Base-by-base conservation (phyloP, 2,797 vertebrate species). In the Nannoperca obscura region DNA sequence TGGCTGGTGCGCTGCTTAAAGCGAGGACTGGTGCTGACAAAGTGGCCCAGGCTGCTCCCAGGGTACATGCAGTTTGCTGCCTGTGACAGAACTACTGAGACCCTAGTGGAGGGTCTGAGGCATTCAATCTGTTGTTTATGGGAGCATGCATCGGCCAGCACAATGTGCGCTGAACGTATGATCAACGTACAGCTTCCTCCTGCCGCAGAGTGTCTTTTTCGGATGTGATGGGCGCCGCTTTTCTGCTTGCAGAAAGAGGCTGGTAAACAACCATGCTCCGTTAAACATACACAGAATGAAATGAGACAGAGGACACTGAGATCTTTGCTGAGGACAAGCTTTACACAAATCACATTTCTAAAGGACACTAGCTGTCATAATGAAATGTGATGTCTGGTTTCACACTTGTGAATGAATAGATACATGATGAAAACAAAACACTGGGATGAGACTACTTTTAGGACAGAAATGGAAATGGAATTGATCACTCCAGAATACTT, bases 41-140 rank as follows among this genome's bases (percentile, higher is more conserved):
- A 95, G 93, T 92, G 88, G 84, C 85, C 88, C 74, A 2, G 55
- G 71, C 82, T 74, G 42, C 81, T 90, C 91, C 85, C 76, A 19
- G 65, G 81, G 81, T 70, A 49, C 78, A 78, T 17, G 50, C 73
- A 50, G 85, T 87, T 87, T 83, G 78, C 87, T 58, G 75, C 65
- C 83, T 55, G 47, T 90, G 89, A 91, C 76, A 83, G 82, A 83
- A 86, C 80, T 63, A 81, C 77, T 11, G 69, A 71, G 72, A 78
- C 60, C 63, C 60, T 30, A 19, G 67, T 67, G 42, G 62, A 78
- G 24, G 58, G 55, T 60, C 70, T 42, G 27, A 38, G 65, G 32
- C 63, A 34, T 79, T 57, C 4, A 53, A 1, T 57, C 47, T 54
- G 70, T 53, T 68, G 71, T 80, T 38, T 49, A 30, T 17, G 27